These are phyloP conservation scores for Mystacornis crossleyi DNA, from an alignment of 2,113 vertebrate genomes.

Conservation along the genomic window DNA sequence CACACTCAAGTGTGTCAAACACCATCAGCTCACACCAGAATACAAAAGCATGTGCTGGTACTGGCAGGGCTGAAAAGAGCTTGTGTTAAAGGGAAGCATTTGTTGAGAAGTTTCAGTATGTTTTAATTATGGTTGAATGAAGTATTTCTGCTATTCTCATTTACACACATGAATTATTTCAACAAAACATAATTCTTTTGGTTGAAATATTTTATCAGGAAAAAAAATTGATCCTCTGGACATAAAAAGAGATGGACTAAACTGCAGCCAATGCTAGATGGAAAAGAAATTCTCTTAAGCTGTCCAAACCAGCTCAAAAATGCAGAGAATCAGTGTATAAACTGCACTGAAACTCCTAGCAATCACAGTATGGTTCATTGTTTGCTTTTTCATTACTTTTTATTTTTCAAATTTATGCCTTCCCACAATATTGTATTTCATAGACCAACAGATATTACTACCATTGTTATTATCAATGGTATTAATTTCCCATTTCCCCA, in stretches of 20 bases:
- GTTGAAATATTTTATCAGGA: background rate
- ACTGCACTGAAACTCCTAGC: background rate
- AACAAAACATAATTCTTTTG: background rate
- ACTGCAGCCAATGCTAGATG: background rate
- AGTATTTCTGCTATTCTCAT: background rate
- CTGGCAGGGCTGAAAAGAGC: background rate
- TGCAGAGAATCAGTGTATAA: background rate
- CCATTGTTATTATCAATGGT: background rate
- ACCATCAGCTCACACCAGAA: background rate
- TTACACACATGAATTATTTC: background rate
- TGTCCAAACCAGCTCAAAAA: background rate
- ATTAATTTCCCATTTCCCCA: too few species aligned
- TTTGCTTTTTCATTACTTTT: background rate
- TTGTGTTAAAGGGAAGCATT: background rate
- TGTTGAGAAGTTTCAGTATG: background rate
- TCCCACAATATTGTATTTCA: background rate
- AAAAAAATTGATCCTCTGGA: background rate
- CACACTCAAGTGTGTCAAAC: background rate
- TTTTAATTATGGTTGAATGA: background rate
- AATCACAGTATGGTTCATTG: background rate
- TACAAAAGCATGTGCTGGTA: background rate
- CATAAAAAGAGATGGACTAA: background rate
- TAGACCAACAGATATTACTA: background rate
- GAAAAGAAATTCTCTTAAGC: background rate
- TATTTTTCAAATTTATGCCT: background rate